Conservation (phyloP, 2,113 vertebrate species). For the Polypterus senegalus region DNA sequence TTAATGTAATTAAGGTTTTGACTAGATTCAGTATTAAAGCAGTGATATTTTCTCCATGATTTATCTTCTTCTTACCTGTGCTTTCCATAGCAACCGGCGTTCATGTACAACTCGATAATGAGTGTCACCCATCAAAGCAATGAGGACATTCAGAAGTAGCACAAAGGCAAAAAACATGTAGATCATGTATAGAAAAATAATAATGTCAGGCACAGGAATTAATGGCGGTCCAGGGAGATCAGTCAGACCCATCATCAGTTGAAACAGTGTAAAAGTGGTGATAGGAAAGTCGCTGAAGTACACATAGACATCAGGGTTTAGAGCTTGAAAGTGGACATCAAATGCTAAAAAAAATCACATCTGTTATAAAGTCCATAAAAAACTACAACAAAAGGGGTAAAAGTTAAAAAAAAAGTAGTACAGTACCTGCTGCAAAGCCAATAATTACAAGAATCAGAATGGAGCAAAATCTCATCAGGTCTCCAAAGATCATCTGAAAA, state of each 20-base stretch:
- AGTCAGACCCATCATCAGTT: slow-evolving; percentile 14
- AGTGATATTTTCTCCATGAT: too few species aligned
- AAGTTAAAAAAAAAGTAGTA: neutral
- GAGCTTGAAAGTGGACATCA: slow-evolving; percentile 12
- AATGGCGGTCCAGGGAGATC: slow-evolving; percentile 8
- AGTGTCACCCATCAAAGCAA: slow-evolving; percentile 7
- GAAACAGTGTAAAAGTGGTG: slow-evolving; percentile 4
- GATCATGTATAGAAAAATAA: slow-evolving; percentile 6
- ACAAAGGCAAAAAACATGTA: slow-evolving; percentile 11
- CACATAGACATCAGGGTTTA: slow-evolving; percentile 7
- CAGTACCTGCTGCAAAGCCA: slow-evolving; percentile 13
- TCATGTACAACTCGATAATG: slow-evolving; percentile 10
- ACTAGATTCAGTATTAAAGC: too few species aligned
- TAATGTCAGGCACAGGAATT: slow-evolving; percentile 4
- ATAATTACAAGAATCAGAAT: slow-evolving; percentile 6
- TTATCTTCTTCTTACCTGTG: neutral
- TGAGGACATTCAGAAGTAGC: slow-evolving; percentile 20
- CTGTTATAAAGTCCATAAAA: too few species aligned
- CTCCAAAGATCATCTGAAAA: slow-evolving; percentile 6
- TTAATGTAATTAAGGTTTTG: too few species aligned
- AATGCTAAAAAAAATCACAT: neutral
- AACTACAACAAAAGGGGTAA: too few species aligned
- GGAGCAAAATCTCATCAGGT: slow-evolving; percentile 5
- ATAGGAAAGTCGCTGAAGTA: slow-evolving; percentile 19
- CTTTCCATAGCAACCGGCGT: slow-evolving; percentile 12